Evolutionary conservation across 2,797 vertebrate species (phyloP).

Genomic region (Siniperca scherzeri): DNA sequence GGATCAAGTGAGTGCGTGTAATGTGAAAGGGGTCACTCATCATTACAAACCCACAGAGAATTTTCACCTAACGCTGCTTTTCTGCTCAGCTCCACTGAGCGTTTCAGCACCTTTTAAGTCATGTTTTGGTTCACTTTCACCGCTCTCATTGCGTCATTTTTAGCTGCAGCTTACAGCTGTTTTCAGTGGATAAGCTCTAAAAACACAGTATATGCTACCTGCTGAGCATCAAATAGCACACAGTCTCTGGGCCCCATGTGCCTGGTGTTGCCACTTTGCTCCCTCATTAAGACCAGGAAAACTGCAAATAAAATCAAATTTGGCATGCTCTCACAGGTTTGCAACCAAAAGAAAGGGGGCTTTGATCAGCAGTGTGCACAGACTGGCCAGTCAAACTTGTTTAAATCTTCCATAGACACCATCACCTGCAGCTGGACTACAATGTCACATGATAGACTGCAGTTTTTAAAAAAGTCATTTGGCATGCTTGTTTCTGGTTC

Average conservation of each 20-base stretch:
- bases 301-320: conserved; percentile 2
- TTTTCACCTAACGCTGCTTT: background rate
- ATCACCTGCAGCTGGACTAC: background rate
- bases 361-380: conserved; percentile 12
- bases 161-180: conserved; percentile 3
- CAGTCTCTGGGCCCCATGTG: background rate
- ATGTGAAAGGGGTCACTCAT: background rate
- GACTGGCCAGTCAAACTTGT: background rate
- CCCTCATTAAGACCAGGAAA: background rate
- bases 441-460: background rate
- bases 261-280: background rate
- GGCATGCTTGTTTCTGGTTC: conserved; percentile 21
- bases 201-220: background rate
- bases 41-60: background rate
- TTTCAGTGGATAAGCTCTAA: conserved; percentile 6
- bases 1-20: background rate
- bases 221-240: background rate
- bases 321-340: background rate
- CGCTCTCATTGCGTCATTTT: background rate
- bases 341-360: background rate
- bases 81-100: background rate
- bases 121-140: background rate
- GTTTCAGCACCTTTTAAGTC: background rate
- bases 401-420: background rate
- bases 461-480: conserved; percentile 13